phyloP scores from a whole-genome alignment of 1,140 invertebrate species.

The Procambarus virginalis region DNA sequence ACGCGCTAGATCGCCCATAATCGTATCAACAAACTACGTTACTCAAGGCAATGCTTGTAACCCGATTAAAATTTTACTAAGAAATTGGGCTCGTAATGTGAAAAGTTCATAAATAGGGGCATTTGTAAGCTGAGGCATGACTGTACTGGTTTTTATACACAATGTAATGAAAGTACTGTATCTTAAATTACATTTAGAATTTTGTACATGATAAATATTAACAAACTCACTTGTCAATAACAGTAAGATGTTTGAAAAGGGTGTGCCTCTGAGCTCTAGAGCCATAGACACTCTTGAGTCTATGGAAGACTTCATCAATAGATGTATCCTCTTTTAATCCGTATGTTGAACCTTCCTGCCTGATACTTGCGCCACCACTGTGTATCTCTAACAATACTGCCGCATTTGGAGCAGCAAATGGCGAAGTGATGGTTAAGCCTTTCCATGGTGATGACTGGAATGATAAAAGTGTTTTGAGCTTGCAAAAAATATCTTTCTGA shows the following conservation, averaged over 20 bases:
- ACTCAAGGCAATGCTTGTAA: too few relatives aligned
- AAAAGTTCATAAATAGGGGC: too few relatives aligned
- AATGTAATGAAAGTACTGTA: too few relatives aligned
- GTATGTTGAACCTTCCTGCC: slow-evolving; percentile 47
- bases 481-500: too few relatives aligned
- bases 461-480: neutral
- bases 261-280: slow-evolving; percentile 48
- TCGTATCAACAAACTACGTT: too few relatives aligned
- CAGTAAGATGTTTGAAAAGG: slow-evolving; percentile 42
- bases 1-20: too few relatives aligned
- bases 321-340: slow-evolving; percentile 41
- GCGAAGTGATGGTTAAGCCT: slow-evolving; percentile 50
- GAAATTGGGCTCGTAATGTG: too few relatives aligned
- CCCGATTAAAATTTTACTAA: too few relatives aligned
- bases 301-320: slow-evolving; percentile 29
- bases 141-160: too few relatives aligned
- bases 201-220: too few relatives aligned
- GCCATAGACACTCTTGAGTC: slow-evolving; percentile 42
- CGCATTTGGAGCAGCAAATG: slow-evolving; percentile 38
- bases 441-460: slow-evolving; percentile 40
- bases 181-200: too few relatives aligned
- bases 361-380: slow-evolving; percentile 37
- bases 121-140: too few relatives aligned
- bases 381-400: slow-evolving; percentile 51
- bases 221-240: slow-evolving; percentile 33